These are phyloP conservation scores for Muraenolepis orangiensis DNA, from an alignment of 2,797 vertebrate species.

Conservation along the genomic window DNA sequence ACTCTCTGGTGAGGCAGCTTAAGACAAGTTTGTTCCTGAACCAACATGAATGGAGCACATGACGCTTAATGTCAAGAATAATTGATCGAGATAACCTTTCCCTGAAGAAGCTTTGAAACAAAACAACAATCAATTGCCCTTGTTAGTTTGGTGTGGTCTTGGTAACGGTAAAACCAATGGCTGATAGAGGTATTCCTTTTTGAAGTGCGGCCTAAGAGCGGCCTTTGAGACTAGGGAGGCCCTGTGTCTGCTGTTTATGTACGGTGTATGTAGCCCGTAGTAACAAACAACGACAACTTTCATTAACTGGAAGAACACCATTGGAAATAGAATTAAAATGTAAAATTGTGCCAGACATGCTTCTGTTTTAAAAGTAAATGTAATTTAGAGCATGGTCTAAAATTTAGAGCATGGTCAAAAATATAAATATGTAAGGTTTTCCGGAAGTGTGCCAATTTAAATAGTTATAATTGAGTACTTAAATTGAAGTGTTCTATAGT, in stretches of 20 bases:
- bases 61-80: not conserved
- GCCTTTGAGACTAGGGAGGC: not conserved
- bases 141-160: not conserved
- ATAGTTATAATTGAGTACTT: not conserved
- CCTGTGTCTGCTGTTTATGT: not conserved
- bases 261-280: not conserved
- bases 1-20: not conserved
- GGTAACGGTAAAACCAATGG: not conserved
- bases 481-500: not conserved
- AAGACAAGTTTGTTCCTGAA: not conserved
- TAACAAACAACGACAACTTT: not conserved
- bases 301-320: not conserved
- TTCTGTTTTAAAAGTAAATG: not conserved
- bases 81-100: not conserved
- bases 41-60: not conserved
- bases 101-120: not conserved
- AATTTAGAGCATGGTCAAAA: not conserved
- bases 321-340: not conserved
- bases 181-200: not conserved
- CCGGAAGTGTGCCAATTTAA: conserved; percentile 1
- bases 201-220: too few species aligned
- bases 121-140: too few species aligned
- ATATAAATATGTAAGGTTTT: not conserved
- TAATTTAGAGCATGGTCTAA: not conserved
- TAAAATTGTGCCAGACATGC: not conserved